A percentile compares a stretch with the other conserved stretches of the same genome.
These are phyloP conservation scores for Solea senegalensis DNA, from an alignment of 2,113 vertebrate genomes.

Conservation along the genomic window DNA sequence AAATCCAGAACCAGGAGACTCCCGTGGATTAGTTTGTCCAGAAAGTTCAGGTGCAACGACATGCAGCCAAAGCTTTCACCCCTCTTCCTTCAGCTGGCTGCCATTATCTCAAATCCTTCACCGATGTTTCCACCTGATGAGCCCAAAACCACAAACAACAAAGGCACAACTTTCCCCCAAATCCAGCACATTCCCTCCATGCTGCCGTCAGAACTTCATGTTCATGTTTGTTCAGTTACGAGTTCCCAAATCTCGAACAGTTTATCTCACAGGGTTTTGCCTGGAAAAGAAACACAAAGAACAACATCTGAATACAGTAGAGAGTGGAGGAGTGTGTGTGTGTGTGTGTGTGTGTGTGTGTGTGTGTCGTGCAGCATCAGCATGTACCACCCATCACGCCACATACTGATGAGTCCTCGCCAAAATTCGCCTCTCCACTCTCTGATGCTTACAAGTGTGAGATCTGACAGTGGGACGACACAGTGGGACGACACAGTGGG, in stretches of 20 bases:
- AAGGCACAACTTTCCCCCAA: slow-evolving; percentile 27
- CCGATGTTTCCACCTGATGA: slow-evolving; percentile 54
- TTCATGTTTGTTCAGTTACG: too few species aligned
- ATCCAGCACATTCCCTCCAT: slow-evolving; percentile 35
- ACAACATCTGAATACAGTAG: neutral
- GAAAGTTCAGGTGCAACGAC: too few species aligned
- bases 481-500: slow-evolving; percentile 58
- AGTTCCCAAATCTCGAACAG: too few species aligned
- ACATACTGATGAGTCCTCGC: slow-evolving; percentile 55
- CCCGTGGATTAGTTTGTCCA: too few species aligned
- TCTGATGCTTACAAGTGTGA: slow-evolving; percentile 59
- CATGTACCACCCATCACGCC: slow-evolving; percentile 53
- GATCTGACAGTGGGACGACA: slow-evolving; percentile 66
- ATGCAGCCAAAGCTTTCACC: slow-evolving; percentile 9
- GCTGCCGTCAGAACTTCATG: neutral
- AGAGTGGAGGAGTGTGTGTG: slow-evolving; percentile 2
- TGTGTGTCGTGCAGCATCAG: too few species aligned
- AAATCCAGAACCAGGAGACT: too few species aligned
- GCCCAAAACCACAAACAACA: slow-evolving; percentile 52
- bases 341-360: slow-evolving; percentile 15
- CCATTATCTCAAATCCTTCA: slow-evolving; percentile 61
- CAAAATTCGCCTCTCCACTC: slow-evolving; percentile 17
- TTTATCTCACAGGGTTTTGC: neutral
- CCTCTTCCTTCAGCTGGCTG: slow-evolving; percentile 60
- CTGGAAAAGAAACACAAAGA: slow-evolving; percentile 2